Evolutionary conservation across 2,113 vertebrate species (phyloP).

Genomic region (Lathamus discolor): DNA sequence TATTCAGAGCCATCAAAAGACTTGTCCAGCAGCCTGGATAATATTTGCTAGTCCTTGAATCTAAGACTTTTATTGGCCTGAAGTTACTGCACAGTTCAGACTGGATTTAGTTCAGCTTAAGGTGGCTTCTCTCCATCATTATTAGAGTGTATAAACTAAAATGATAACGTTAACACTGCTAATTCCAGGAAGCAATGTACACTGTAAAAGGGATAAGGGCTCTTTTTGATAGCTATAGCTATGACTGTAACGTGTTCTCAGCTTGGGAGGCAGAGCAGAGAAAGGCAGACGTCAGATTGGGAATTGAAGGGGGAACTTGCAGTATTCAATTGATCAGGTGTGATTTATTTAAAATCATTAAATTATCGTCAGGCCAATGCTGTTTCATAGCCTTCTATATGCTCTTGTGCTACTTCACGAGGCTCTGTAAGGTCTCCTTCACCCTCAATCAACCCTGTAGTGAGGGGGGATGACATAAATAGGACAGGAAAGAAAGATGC

Average conservation of each 20-base stretch:
- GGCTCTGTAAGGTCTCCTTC: not conserved
- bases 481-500: not conserved
- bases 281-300: not conserved
- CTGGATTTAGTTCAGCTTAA: not conserved
- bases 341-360: not conserved
- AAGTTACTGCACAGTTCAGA: not conserved
- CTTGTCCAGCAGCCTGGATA: fast-evolving
- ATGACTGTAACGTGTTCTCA: not conserved
- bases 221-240: no score
- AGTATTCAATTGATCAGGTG: not conserved
- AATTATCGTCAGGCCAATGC: not conserved
- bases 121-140: not conserved
- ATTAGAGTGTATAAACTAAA: not conserved
- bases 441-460: not conserved
- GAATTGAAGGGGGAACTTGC: not conserved
- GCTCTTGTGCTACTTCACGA: not conserved
- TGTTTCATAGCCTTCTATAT: not conserved
- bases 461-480: not conserved
- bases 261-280: not conserved
- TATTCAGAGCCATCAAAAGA: fast-evolving
- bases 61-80: not conserved
- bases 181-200: not conserved
- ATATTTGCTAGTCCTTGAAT: no score
- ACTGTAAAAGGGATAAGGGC: not conserved
- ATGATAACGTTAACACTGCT: not conserved